Evolutionary conservation across 2,888 invertebrate species (phyloP).

Genomic region (Unio pictorum): DNA sequence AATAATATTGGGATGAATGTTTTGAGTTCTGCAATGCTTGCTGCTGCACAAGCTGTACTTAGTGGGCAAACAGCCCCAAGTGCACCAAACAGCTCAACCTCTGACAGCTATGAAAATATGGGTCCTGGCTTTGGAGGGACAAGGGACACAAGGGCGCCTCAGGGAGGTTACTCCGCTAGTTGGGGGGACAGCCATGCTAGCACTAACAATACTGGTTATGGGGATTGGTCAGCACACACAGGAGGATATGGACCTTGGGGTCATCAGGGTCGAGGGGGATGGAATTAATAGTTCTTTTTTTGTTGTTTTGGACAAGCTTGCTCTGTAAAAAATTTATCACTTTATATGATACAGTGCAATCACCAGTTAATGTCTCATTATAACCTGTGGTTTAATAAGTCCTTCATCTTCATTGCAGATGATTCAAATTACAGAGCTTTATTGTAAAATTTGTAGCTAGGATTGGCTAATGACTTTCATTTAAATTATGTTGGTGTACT

Average conservation of each 20-base stretch:
- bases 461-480: too few relatives aligned
- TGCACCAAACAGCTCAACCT: conserved; percentile 6
- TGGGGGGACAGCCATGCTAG: conserved; percentile 21
- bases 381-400: too few relatives aligned
- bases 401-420: too few relatives aligned
- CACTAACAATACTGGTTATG: conserved; percentile 13
- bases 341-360: too few relatives aligned
- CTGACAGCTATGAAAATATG: conserved; percentile 25
- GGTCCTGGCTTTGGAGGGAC: conserved; percentile 40
- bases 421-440: too few relatives aligned
- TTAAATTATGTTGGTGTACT: too few relatives aligned
- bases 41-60: conserved; percentile 62
- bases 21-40: conserved; percentile 61
- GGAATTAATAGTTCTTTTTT: too few relatives aligned
- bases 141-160: conserved; percentile 16
- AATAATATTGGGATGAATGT: conserved; percentile 60
- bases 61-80: conserved; percentile 32
- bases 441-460: too few relatives aligned
- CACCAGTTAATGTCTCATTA: too few relatives aligned
- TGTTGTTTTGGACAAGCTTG: too few relatives aligned
- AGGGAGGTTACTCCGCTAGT: conserved; percentile 18
- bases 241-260: neutral
- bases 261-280: too few relatives aligned
- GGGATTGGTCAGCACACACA: conserved; percentile 8
- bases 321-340: too few relatives aligned